These are phyloP conservation scores for Medauroidea extradentata DNA, from an alignment of 1,140 invertebrate genomes.

Conservation along the genomic window DNA sequence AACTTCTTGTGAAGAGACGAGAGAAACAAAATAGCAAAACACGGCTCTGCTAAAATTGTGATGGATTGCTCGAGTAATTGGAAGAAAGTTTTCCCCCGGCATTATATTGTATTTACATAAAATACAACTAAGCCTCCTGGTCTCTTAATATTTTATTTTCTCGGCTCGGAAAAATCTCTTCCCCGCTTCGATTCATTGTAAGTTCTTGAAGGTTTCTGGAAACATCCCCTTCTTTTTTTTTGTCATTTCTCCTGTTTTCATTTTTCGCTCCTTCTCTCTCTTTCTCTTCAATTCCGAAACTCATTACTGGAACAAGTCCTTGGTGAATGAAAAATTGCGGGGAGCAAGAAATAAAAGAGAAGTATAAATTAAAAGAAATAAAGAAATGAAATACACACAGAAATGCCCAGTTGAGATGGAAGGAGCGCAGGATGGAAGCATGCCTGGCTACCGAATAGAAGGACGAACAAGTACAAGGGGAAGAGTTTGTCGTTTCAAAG, in stretches of 20 bases:
- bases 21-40: too few species aligned
- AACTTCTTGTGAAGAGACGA: background rate
- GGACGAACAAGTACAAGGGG: too few species aligned
- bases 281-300: conserved; percentile 1
- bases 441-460: too few species aligned
- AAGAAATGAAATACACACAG: conserved; percentile 4
- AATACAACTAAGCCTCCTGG: background rate
- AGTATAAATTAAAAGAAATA: conserved; percentile 10
- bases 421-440: too few species aligned
- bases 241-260: background rate
- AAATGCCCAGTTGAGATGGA: background rate
- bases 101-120: conserved; percentile 9
- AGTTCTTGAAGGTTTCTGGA: background rate
- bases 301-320: conserved; percentile 8
- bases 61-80: conserved; percentile 3
- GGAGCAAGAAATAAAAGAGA: background rate
- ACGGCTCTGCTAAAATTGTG: background rate
- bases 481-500: too few species aligned
- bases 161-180: too few species aligned
- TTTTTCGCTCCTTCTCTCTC: background rate
- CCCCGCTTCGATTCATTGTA: too few species aligned
- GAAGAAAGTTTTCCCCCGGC: background rate
- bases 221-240: conserved; percentile 1
- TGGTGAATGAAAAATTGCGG: conserved; percentile 10
- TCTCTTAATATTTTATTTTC: too few species aligned